These are phyloP conservation scores for Anastrepha ludens DNA, from an alignment of 1,140 invertebrate species.

Conservation along the genomic window DNA sequence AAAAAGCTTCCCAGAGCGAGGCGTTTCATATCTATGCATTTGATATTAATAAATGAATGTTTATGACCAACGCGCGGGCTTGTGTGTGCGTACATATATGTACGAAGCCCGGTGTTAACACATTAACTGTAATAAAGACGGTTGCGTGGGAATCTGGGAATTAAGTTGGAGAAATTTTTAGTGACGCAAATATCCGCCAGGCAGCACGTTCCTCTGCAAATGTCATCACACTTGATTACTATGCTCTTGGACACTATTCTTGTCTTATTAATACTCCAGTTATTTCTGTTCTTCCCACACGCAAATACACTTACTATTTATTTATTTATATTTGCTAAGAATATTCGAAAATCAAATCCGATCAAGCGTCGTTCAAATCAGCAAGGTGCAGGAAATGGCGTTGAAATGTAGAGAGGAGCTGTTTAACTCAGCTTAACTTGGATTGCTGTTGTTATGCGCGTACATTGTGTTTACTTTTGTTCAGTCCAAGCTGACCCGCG, in stretches of 20 bases:
- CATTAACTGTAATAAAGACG: not conserved
- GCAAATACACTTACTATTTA: not conserved
- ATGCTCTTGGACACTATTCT: not conserved
- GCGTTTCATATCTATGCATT: not conserved
- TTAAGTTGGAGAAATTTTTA: not conserved
- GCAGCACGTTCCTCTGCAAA: not conserved
- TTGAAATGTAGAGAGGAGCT: not conserved
- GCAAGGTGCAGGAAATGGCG: not conserved
- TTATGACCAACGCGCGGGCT: not conserved
- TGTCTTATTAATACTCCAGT: not conserved
- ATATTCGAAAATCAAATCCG: not conserved
- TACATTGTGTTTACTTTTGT: too few relatives aligned
- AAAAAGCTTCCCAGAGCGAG: not conserved
- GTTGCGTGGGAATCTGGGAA: not conserved
- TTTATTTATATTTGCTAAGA: not conserved
- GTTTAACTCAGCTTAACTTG: too few relatives aligned
- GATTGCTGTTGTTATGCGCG: too few relatives aligned
- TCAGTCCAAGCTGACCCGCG: too few relatives aligned
- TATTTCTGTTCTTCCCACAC: not conserved
- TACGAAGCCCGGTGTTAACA: not conserved
- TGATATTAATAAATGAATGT: conserved; percentile 7
- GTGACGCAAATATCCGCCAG: too few relatives aligned
- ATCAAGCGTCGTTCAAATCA: not conserved
- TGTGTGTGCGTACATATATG: not conserved
- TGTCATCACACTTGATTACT: not conserved